A percentile compares a stretch with the other conserved stretches of the same genome.
phyloP scores from a whole-genome alignment of 2,113 vertebrate species.

The Pogona vitticeps region DNA sequence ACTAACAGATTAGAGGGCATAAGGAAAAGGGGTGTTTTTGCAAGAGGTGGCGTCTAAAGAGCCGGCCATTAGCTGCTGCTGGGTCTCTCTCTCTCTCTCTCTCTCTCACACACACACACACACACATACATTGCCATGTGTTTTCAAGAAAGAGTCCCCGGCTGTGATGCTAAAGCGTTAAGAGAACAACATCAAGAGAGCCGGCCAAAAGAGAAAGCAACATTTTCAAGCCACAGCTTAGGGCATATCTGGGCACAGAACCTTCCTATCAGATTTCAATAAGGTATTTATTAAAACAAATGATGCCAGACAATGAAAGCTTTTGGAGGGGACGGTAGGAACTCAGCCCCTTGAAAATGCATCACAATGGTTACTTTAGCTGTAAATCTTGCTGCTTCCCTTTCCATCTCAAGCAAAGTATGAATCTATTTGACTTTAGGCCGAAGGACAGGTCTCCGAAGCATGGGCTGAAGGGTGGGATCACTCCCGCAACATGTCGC shows the following conservation, averaged over 20 bases:
- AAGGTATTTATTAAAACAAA: neutral
- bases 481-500: too few relatives aligned
- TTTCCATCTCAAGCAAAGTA: neutral
- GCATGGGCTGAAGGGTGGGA: neutral
- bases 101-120: neutral
- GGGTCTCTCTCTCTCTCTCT: too few relatives aligned
- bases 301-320: too few relatives aligned
- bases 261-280: neutral
- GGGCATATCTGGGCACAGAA: fast-evolving
- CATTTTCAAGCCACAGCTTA: neutral
- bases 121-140: fast-evolving
- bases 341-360: neutral
- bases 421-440: neutral
- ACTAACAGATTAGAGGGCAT: too few relatives aligned
- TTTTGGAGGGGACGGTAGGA: neutral
- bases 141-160: neutral
- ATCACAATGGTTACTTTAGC: neutral
- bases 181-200: fast-evolving
- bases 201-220: neutral
- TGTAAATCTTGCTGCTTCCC: too few relatives aligned
- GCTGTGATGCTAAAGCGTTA: fast-evolving
- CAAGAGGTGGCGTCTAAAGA: too few relatives aligned
- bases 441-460: neutral
- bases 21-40: neutral
- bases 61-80: too few relatives aligned